Evolutionary conservation across 2,888 invertebrate species (phyloP).

Genomic region (Lottia scabra): DNA sequence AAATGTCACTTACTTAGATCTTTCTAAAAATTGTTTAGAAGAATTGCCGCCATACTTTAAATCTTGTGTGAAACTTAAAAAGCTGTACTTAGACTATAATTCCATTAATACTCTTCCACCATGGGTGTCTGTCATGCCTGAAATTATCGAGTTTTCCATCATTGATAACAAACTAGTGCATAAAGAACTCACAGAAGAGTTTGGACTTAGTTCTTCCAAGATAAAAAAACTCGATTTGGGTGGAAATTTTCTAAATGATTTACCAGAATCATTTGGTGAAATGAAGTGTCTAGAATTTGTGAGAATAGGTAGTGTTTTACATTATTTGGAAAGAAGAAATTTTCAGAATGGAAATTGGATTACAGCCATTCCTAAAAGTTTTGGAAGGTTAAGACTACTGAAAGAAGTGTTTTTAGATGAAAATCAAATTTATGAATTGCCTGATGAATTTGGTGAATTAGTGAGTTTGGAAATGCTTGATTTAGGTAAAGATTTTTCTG

Average conservation of each 20-base stretch:
- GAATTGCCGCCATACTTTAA: slow-evolving; percentile 38
- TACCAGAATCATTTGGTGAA: slow-evolving; percentile 54
- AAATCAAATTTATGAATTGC: slow-evolving; percentile 54
- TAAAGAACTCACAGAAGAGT: slow-evolving; percentile 37
- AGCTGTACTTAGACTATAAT: slow-evolving; percentile 47
- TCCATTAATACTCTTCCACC: slow-evolving; percentile 40
- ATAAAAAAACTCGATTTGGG: slow-evolving; percentile 47
- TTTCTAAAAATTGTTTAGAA: slow-evolving; percentile 50
- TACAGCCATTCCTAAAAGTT: slow-evolving; percentile 44
- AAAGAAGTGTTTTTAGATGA: slow-evolving; percentile 54
- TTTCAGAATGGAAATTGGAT: slow-evolving; percentile 65
- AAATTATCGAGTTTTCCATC: slow-evolving; percentile 41
- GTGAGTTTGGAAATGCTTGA: slow-evolving; percentile 52
- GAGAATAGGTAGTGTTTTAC: slow-evolving; percentile 57
- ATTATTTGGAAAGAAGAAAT: slow-evolving; percentile 55
- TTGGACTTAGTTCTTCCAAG: slow-evolving; percentile 28
- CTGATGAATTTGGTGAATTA: slow-evolving; percentile 55
- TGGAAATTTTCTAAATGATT: slow-evolving; percentile 53
- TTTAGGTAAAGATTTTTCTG: slow-evolving; percentile 45
- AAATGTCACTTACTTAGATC: slow-evolving; percentile 42
- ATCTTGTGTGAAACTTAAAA: slow-evolving; percentile 40
- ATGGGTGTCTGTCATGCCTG: slow-evolving; percentile 44
- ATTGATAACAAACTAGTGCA: slow-evolving; percentile 48
- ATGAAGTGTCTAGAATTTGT: slow-evolving; percentile 47
- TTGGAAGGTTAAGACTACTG: slow-evolving; percentile 46